These are phyloP conservation scores for Liasis olivaceus DNA, from an alignment of 2,797 vertebrate genomes.

Conservation along the genomic window DNA sequence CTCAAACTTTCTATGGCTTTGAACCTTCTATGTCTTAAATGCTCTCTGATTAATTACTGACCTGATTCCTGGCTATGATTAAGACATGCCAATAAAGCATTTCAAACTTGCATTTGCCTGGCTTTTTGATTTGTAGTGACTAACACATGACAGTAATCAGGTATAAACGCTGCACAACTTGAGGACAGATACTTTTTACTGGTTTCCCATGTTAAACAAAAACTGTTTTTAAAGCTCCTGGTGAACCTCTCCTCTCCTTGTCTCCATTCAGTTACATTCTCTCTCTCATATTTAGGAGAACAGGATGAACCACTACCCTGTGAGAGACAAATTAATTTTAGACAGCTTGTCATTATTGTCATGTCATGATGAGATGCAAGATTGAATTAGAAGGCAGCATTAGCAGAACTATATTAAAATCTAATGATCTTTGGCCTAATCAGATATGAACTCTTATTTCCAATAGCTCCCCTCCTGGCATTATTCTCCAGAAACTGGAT, in stretches of 20 bases:
- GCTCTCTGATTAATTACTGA: background rate
- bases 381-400: background rate
- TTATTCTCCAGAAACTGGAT: background rate
- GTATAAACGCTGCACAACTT: background rate
- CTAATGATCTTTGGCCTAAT: background rate
- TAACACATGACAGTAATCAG: background rate
- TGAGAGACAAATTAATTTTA: constrained; percentile 9
- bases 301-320: background rate
- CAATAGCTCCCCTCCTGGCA: background rate
- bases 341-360: background rate
- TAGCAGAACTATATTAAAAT: constrained; percentile 10
- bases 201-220: background rate
- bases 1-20: background rate
- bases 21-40: background rate
- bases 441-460: background rate
- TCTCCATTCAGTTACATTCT: background rate
- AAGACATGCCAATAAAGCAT: background rate
- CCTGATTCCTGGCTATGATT: background rate
- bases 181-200: background rate
- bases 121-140: background rate
- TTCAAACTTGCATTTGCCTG: background rate
- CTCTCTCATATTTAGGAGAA: background rate
- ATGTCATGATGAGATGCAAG: background rate
- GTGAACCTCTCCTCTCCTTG: background rate
- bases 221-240: background rate